phyloP scores from a whole-genome alignment of 1,140 invertebrate species.

The Lamellibrachia luymesi region DNA sequence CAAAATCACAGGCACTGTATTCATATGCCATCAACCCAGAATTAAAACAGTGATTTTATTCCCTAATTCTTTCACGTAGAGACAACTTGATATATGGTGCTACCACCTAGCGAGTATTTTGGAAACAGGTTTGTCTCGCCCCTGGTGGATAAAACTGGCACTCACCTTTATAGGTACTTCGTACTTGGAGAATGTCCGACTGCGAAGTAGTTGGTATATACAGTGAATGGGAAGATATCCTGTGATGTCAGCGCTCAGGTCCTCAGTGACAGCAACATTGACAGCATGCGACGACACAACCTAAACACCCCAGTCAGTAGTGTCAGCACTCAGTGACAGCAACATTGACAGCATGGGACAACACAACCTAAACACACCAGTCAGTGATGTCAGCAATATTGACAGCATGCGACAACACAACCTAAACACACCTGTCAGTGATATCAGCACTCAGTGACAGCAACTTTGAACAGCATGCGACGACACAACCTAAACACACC shows the following conservation, averaged over 20 bases:
- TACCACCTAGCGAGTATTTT: neutral
- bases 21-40: neutral
- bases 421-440: slow-evolving; percentile 61
- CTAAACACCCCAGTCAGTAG: slow-evolving; percentile 50
- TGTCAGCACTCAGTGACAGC: too few species aligned
- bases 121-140: neutral
- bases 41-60: too few species aligned
- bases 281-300: slow-evolving; percentile 94
- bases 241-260: slow-evolving; percentile 81
- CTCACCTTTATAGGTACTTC: slow-evolving; percentile 64
- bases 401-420: slow-evolving; percentile 91
- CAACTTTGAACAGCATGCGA: slow-evolving; percentile 94
- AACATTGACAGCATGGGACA: too few species aligned
- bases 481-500: slow-evolving; percentile 74
- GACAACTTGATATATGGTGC: too few species aligned
- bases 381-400: too few species aligned
- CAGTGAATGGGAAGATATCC: slow-evolving; percentile 96
- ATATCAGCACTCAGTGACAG: slow-evolving; percentile 90
- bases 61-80: too few species aligned
- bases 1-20: neutral
- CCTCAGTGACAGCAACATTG: slow-evolving; percentile 88
- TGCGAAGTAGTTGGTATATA: slow-evolving; percentile 93
- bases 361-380: too few species aligned
- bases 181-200: slow-evolving; percentile 92
- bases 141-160: neutral